These are phyloP conservation scores for Copidosoma floridanum DNA, from an alignment of 1,140 invertebrate genomes.

Conservation along the genomic window DNA sequence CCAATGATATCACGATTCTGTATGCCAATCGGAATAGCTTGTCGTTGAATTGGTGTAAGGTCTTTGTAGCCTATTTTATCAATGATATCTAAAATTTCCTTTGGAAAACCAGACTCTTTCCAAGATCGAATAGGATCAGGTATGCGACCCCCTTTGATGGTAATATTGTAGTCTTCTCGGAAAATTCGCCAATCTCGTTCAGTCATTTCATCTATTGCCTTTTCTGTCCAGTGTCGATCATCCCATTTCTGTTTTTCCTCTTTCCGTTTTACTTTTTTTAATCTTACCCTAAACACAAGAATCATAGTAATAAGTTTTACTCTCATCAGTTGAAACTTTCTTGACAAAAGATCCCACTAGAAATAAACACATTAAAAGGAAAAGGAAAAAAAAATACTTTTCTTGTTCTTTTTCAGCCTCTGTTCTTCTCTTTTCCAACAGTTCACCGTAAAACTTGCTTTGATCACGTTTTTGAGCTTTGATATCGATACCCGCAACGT, in stretches of 20 bases:
- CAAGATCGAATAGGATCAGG: slow-evolving; percentile 94
- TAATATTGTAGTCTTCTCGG: slow-evolving; percentile 98
- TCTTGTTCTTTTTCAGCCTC: slow-evolving; percentile 98
- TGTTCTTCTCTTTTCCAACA: slow-evolving; percentile 92
- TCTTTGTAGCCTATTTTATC: slow-evolving; percentile 96
- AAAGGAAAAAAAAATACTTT: slow-evolving; percentile 64
- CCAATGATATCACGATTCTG: slow-evolving; percentile 99
- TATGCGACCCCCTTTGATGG: slow-evolving; percentile 96
- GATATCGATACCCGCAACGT: slow-evolving; percentile 96
- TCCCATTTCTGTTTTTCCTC: slow-evolving; percentile 99
- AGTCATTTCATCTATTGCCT: slow-evolving; percentile 92
- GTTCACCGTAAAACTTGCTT: slow-evolving; percentile 96
- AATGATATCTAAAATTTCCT: slow-evolving; percentile 93
- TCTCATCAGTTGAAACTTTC: neutral
- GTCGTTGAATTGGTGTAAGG: slow-evolving; percentile 97
- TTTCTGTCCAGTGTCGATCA: slow-evolving; percentile 98
- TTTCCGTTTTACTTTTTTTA: slow-evolving; percentile 92
- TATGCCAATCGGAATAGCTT: slow-evolving; percentile 98
- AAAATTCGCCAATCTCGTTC: slow-evolving; percentile 99
- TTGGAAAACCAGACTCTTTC: slow-evolving; percentile 91
- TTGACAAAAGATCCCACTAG: too few species aligned
- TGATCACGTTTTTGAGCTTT: slow-evolving; percentile 97
- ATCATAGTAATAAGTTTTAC: neutral
- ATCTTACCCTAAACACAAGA: slow-evolving; percentile 63
- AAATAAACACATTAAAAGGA: too few species aligned